phyloP scores from a whole-genome alignment of 2,797 vertebrate genomes.

The Danionella dracula region DNA sequence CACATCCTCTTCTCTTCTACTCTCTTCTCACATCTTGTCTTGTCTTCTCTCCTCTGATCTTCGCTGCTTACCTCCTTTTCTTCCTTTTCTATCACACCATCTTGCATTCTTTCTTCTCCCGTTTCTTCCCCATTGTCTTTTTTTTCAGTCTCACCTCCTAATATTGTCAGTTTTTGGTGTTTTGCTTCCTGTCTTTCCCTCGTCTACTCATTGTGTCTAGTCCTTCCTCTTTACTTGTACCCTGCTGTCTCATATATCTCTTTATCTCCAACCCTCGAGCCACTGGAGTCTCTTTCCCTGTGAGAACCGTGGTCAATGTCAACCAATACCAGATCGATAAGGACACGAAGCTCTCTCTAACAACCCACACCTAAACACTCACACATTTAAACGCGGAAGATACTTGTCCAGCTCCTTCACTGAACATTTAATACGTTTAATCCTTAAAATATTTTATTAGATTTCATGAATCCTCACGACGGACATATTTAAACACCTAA shows the following conservation, averaged over 20 bases:
- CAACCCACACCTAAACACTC: background rate
- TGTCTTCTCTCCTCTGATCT: too few species aligned
- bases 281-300: constrained; percentile 22
- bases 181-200: background rate
- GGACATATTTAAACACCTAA: constrained; percentile 1
- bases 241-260: background rate
- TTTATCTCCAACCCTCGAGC: background rate
- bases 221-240: background rate
- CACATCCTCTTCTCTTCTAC: too few species aligned
- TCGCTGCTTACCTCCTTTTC: too few species aligned
- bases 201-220: background rate
- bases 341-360: constrained; percentile 1
- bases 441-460: background rate
- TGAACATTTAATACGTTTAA: too few species aligned
- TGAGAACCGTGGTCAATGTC: constrained; percentile 17
- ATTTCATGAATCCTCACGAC: constrained; percentile 1
- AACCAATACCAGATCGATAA: constrained; percentile 31
- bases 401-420: background rate
- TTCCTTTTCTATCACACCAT: too few species aligned
- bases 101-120: too few species aligned
- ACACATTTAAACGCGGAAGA: background rate
- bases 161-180: too few species aligned
- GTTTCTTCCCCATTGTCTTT: too few species aligned
- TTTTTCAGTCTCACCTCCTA: too few species aligned
- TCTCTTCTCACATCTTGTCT: too few species aligned